These are phyloP conservation scores for Drosophila ficusphila DNA, from an alignment of 1,140 invertebrate genomes.

Conservation along the genomic window DNA sequence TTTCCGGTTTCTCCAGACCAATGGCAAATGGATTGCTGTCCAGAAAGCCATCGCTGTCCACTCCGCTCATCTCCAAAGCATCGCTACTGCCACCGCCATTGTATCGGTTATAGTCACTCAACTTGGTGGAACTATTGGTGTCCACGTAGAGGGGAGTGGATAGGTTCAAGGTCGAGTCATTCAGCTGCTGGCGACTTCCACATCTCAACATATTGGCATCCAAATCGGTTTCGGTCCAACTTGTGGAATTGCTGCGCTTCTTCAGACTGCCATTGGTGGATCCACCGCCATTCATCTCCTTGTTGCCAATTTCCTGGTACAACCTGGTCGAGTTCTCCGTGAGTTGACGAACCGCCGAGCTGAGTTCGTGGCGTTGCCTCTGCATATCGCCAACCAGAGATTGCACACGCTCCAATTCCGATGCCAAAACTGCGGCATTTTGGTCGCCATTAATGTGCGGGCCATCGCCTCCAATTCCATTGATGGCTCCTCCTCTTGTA, in stretches of 20 bases:
- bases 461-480: conserved; percentile 48
- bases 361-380: conserved; percentile 92
- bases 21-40: conserved; percentile 87
- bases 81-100: conserved; percentile 72
- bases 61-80: conserved; percentile 73
- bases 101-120: conserved; percentile 76
- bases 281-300: conserved; percentile 58
- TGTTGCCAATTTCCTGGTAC: conserved; percentile 82
- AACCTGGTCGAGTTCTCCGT: conserved; percentile 88
- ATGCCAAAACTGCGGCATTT: conserved; percentile 89
- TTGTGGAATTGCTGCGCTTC: conserved; percentile 84
- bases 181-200: conserved; percentile 67
- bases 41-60: conserved; percentile 85
- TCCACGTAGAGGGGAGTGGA: conserved; percentile 86
- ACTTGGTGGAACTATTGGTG: conserved; percentile 82
- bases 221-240: conserved; percentile 95
- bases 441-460: conserved; percentile 81
- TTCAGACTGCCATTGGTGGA: conserved; percentile 78
- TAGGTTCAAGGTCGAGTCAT: conserved; percentile 72
- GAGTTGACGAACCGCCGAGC: conserved; percentile 91
- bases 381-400: conserved; percentile 93
- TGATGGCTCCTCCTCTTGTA: conserved; percentile 82
- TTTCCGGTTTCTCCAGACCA: conserved; percentile 93
- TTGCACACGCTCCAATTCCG: conserved; percentile 92
- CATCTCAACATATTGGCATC: conserved; percentile 87